These are phyloP conservation scores for Notolabrus celidotus DNA, from an alignment of 2,797 vertebrate genomes.

Conservation along the genomic window DNA sequence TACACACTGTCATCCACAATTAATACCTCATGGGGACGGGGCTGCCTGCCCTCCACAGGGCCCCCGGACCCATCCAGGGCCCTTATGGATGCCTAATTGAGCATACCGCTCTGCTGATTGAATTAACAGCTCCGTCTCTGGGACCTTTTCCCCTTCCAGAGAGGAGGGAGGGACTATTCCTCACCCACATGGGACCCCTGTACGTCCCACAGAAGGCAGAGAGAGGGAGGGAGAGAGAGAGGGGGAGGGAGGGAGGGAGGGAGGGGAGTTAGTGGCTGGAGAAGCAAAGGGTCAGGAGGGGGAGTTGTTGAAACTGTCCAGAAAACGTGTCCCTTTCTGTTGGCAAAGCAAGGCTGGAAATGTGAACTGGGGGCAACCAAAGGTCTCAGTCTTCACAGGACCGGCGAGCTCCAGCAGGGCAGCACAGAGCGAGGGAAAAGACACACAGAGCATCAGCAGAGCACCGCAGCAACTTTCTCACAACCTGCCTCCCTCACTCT, in stretches of 20 bases:
- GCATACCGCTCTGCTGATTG: conserved; percentile 93
- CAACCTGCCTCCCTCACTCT: background rate
- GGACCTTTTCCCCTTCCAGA: conserved; percentile 83
- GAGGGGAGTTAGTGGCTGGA: conserved; percentile 27
- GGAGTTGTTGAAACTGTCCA: conserved; percentile 77
- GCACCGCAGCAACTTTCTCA: conserved; percentile 11
- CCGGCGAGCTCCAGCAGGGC: conserved; percentile 60
- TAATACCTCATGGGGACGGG: conserved; percentile 89
- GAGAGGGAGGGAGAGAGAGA: conserved; percentile 2
- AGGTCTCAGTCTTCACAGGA: conserved; percentile 83
- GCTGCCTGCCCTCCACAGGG: conserved; percentile 86
- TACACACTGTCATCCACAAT: conserved; percentile 99
- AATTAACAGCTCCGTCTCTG: conserved; percentile 94
- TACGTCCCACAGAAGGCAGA: conserved; percentile 67
- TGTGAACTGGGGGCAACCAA: conserved; percentile 82
- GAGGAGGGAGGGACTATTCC: conserved; percentile 69
- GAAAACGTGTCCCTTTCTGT: conserved; percentile 82
- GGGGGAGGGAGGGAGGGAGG: background rate
- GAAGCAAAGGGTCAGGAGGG: conserved; percentile 70
- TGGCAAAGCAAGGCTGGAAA: conserved; percentile 79
- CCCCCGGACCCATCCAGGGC: conserved; percentile 91
- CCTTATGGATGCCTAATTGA: conserved; percentile 99
- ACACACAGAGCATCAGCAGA: conserved; percentile 3
- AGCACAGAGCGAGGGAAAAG: conserved; percentile 27
- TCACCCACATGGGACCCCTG: conserved; percentile 68